These are phyloP conservation scores for Microdon myrmicae DNA, from an alignment of 2,888 invertebrate species.

Conservation along the genomic window DNA sequence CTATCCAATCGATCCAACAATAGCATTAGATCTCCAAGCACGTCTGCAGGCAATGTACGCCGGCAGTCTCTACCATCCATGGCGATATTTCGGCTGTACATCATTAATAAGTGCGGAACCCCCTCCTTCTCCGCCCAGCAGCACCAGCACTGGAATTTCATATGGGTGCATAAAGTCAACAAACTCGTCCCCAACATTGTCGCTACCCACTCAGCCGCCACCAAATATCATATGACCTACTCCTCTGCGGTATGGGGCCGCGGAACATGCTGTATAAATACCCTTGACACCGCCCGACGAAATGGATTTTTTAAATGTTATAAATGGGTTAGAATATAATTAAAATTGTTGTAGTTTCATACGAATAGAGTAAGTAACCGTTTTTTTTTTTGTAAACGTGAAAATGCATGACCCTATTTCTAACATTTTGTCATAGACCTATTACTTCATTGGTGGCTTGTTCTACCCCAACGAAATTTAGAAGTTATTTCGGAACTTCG, in stretches of 20 bases:
- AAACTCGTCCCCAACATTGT: conserved; percentile 63
- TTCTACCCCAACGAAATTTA: too few relatives aligned
- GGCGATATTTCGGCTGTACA: conserved; percentile 64
- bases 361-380: conserved; percentile 27
- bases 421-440: too few relatives aligned
- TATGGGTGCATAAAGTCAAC: conserved; percentile 65
- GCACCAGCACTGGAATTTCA: conserved; percentile 60
- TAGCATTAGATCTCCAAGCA: conserved; percentile 66
- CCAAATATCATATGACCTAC: conserved; percentile 68
- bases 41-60: conserved; percentile 67
- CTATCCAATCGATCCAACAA: conserved; percentile 65
- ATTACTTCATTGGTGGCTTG: too few relatives aligned
- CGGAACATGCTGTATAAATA: conserved; percentile 62
- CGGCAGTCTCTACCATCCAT: conserved; percentile 65
- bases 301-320: conserved; percentile 6
- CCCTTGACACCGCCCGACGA: conserved; percentile 21
- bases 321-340: background rate
- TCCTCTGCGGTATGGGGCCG: conserved; percentile 66
- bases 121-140: conserved; percentile 66
- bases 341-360: conserved; percentile 40
- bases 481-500: too few relatives aligned
- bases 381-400: too few relatives aligned
- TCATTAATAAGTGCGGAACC: conserved; percentile 65
- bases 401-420: too few relatives aligned
- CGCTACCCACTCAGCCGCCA: conserved; percentile 57